Conservation (phyloP, 2,888 invertebrate genomes). For the Diarsia rubi region DNA sequence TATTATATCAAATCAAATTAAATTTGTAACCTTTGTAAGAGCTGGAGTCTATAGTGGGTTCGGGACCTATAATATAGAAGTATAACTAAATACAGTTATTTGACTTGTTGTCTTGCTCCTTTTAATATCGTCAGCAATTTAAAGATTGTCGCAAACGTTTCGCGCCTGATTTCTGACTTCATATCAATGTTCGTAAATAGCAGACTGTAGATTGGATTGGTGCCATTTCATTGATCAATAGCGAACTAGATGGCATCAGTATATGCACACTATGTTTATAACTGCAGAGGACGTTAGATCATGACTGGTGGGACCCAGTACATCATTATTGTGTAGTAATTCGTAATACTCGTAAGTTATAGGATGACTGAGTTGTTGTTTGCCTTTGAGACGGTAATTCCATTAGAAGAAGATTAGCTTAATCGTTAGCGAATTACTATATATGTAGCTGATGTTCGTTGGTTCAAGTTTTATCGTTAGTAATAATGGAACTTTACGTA, state of each 20-base stretch:
- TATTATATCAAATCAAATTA: too few species aligned
- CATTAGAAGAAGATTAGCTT: constrained; percentile 6
- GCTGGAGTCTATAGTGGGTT: too few species aligned
- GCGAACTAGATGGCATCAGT: constrained; percentile 54
- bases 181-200: constrained; percentile 77
- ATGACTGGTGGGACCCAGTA: constrained; percentile 30
- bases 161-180: constrained; percentile 57
- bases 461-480: background rate
- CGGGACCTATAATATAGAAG: background rate
- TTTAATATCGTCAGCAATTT: constrained; percentile 11
- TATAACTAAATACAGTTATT: background rate
- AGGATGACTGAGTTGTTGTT: constrained; percentile 32
- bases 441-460: background rate
- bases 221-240: constrained; percentile 74
- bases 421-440: background rate
- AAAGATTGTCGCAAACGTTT: background rate
- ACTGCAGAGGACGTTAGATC: constrained; percentile 46
- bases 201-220: constrained; percentile 68
- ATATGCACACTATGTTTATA: constrained; percentile 45
- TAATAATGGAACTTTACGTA: background rate
- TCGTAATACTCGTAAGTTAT: constrained; percentile 26
- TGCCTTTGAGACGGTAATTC: constrained; percentile 9
- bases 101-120: background rate
- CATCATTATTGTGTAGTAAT: constrained; percentile 22
- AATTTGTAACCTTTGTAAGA: too few species aligned